phyloP scores from a whole-genome alignment of 2,113 vertebrate species.

The cat (Felis catus) region DNA sequence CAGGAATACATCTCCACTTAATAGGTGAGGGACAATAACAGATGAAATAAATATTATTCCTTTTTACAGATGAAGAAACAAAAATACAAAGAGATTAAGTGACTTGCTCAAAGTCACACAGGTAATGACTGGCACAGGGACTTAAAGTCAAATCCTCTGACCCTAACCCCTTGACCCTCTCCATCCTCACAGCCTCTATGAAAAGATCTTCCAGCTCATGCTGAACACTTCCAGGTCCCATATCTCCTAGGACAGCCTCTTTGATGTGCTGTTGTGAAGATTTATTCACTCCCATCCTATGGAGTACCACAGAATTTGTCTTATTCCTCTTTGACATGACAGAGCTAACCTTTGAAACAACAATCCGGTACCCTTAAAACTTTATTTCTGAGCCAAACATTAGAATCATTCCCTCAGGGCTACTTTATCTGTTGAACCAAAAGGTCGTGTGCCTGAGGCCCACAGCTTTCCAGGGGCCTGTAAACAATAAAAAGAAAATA shows the following conservation, averaged over 20 bases:
- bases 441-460: not conserved
- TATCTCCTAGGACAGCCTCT: not conserved
- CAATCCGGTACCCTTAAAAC: not conserved
- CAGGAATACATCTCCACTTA: not conserved
- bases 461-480: not conserved
- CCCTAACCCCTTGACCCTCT: not conserved
- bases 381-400: constrained; percentile 19
- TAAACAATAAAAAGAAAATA: too few relatives aligned
- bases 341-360: constrained; percentile 3
- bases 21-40: not conserved
- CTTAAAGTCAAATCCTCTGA: constrained; percentile 3
- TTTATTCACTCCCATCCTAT: not conserved
- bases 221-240: not conserved
- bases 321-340: not conserved
- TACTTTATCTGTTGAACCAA: not conserved
- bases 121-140: not conserved
- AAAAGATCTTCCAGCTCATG: not conserved
- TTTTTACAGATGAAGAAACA: not conserved
- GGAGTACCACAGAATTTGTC: not conserved
- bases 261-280: not conserved
- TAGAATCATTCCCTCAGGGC: not conserved
- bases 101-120: not conserved
- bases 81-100: not conserved
- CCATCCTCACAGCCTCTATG: not conserved
- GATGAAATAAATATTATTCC: not conserved